A percentile compares a stretch with the other conserved stretches of the same genome.
These are phyloP conservation scores for Elymnias hypermnestra DNA, from an alignment of 1,140 invertebrate species.

Conservation along the genomic window DNA sequence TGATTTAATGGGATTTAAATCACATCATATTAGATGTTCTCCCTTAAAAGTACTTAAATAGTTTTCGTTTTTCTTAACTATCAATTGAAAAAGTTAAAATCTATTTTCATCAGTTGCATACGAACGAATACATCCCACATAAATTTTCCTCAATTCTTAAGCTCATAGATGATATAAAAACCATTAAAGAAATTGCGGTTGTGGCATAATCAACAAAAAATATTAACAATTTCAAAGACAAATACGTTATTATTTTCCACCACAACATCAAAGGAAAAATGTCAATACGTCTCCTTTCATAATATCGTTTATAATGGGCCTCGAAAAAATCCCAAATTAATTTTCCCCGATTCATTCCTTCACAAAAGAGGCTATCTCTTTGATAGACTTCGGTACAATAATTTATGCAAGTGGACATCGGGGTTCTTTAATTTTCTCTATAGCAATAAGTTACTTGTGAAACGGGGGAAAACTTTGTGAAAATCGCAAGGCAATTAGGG, in stretches of 20 bases:
- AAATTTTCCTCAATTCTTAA: too few species aligned
- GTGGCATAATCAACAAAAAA: too few species aligned
- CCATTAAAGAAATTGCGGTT: too few species aligned
- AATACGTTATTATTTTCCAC: slow-evolving; percentile 48
- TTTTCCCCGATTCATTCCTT: slow-evolving; percentile 55
- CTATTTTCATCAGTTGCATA: too few species aligned
- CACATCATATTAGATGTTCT: too few species aligned
- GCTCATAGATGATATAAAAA: too few species aligned
- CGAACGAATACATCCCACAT: too few species aligned
- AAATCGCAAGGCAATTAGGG: slow-evolving; percentile 2
- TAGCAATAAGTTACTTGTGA: slow-evolving; percentile 25
- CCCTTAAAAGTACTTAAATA: too few species aligned
- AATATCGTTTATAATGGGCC: slow-evolving; percentile 53
- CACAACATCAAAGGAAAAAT: slow-evolving; percentile 49
- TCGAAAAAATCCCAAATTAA: slow-evolving; percentile 59
- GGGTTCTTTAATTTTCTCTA: slow-evolving; percentile 47
- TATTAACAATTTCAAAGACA: too few species aligned
- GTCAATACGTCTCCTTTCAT: slow-evolving; percentile 53
- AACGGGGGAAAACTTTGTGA: not conserved
- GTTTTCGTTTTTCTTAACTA: too few species aligned
- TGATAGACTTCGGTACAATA: slow-evolving; percentile 60
- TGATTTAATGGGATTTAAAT: too few species aligned
- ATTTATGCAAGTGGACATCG: slow-evolving; percentile 70
- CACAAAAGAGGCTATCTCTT: slow-evolving; percentile 59
- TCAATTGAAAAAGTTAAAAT: too few species aligned